Conservation (phyloP, 2,113 vertebrate species). For the Dicentrarchus labrax region DNA sequence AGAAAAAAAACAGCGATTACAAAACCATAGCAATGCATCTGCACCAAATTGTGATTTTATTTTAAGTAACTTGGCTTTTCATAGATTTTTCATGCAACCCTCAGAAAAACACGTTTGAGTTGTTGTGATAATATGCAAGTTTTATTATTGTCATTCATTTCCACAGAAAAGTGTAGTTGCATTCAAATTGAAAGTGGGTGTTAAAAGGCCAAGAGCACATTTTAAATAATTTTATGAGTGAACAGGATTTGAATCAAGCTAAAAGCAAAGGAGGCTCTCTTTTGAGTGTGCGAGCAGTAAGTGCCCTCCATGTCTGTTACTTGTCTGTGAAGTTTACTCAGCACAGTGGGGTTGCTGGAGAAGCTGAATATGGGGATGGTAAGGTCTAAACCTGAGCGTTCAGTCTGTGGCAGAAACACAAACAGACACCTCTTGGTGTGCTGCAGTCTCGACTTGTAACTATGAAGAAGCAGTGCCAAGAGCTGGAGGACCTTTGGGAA, state of each 20-base stretch:
- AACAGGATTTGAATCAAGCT: slow-evolving; percentile 63
- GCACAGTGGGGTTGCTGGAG: slow-evolving; percentile 29
- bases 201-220: slow-evolving; percentile 57
- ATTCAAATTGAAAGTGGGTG: slow-evolving; percentile 55
- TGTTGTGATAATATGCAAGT: slow-evolving; percentile 57
- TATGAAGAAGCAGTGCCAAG: slow-evolving; percentile 34
- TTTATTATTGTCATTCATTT: slow-evolving; percentile 58
- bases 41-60: slow-evolving; percentile 41
- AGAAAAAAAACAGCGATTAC: slow-evolving; percentile 47
- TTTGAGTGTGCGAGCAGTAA: slow-evolving; percentile 44
- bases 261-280: slow-evolving; percentile 62
- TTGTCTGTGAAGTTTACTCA: slow-evolving; percentile 51
- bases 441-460: slow-evolving; percentile 57
- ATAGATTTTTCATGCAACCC: slow-evolving; percentile 56
- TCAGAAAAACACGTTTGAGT: slow-evolving; percentile 41
- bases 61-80: slow-evolving; percentile 44
- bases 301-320: slow-evolving; percentile 50
- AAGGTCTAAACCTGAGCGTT: slow-evolving; percentile 38
- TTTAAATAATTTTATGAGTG: slow-evolving; percentile 71
- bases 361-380: slow-evolving; percentile 34
- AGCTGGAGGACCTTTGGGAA: slow-evolving; percentile 35
- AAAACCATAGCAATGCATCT: slow-evolving; percentile 43
- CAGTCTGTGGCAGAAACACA: slow-evolving; percentile 37
- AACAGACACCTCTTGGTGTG: slow-evolving; percentile 38
- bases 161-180: slow-evolving; percentile 30